phyloP scores from a whole-genome alignment of 1,140 invertebrate genomes.

The Eriosoma lanigerum region DNA sequence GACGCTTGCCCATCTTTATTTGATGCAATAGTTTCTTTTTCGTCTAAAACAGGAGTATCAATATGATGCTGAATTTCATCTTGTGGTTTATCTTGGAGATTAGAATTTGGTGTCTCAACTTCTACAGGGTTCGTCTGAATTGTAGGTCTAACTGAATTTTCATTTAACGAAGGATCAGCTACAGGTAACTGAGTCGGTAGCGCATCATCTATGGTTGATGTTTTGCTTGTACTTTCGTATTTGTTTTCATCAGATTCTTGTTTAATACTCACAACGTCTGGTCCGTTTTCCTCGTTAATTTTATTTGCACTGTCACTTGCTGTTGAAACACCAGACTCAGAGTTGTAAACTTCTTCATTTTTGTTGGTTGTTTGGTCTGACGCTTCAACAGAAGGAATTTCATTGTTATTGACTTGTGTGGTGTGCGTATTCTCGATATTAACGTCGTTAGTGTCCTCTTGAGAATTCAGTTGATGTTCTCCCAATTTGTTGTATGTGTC shows the following conservation, averaged over 20 bases:
- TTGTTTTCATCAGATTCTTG: background rate
- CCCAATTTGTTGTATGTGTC: constrained; percentile 32
- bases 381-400: constrained; percentile 53
- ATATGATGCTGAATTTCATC: background rate
- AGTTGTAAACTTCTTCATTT: constrained; percentile 43
- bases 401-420: constrained; percentile 43
- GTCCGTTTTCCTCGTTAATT: background rate
- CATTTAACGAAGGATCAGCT: constrained; percentile 36
- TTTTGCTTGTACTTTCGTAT: background rate
- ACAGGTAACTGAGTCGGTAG: constrained; percentile 16
- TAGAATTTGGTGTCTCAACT: background rate
- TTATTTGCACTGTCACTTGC: background rate
- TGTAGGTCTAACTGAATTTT: constrained; percentile 41
- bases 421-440: constrained; percentile 20
- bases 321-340: background rate
- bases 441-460: background rate
- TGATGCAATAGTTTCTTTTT: background rate
- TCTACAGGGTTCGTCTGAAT: constrained; percentile 45
- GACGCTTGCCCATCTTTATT: background rate
- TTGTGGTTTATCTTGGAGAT: background rate
- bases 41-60: background rate
- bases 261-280: background rate
- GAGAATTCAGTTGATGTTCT: background rate
- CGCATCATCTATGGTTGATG: background rate
- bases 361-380: constrained; percentile 45